Conservation (phyloP, 2,113 vertebrate species). For the Peromyscus polionotus region DNA sequence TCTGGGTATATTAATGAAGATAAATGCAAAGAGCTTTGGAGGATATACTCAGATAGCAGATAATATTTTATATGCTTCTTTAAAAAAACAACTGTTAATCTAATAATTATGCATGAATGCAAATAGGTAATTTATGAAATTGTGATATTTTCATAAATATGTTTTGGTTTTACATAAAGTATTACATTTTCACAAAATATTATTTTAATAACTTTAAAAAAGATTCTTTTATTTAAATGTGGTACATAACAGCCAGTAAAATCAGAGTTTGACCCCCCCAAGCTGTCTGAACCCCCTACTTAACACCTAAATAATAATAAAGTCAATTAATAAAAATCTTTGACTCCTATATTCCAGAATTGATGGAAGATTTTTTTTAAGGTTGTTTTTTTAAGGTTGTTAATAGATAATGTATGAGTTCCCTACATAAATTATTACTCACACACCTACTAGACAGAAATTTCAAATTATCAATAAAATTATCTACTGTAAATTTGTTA, state of each 20-base stretch:
- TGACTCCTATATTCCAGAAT: background rate
- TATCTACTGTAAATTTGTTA: background rate
- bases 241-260: background rate
- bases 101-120: background rate
- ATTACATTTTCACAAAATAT: background rate
- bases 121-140: background rate
- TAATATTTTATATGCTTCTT: background rate
- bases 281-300: background rate
- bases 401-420: background rate
- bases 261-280: background rate
- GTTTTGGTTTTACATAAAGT: background rate
- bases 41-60: too few relatives aligned
- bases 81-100: background rate
- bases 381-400: too few relatives aligned
- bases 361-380: background rate
- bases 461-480: background rate
- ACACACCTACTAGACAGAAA: background rate
- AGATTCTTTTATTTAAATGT: background rate
- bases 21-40: background rate
- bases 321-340: background rate
- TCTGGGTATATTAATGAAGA: background rate
- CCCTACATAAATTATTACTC: background rate
- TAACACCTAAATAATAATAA: background rate
- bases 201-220: background rate
- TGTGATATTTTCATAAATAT: background rate